Conservation (phyloP, 2,113 vertebrate species). For the Phoxinus phoxinus region DNA sequence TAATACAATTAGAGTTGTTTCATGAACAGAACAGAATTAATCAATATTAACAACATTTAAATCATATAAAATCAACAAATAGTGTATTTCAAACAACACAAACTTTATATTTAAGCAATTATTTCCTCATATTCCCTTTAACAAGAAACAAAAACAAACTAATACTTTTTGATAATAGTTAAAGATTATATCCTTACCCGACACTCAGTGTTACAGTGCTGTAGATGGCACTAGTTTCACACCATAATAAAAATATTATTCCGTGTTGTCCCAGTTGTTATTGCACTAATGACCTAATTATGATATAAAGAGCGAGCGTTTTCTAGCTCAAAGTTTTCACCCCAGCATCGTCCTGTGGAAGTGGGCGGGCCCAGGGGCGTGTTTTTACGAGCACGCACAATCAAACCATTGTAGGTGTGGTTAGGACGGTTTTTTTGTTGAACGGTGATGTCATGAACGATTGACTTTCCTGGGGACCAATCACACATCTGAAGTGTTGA, state of each 20-base stretch:
- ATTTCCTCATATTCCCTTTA: neutral
- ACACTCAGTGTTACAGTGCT: conserved; percentile 27
- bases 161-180: neutral
- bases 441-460: neutral
- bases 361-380: conserved; percentile 58
- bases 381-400: conserved; percentile 56
- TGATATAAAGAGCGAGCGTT: conserved; percentile 56
- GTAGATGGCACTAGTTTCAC: conserved; percentile 48
- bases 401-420: conserved; percentile 48
- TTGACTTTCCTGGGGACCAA: conserved; percentile 55
- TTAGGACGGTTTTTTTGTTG: neutral
- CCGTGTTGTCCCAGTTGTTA: conserved; percentile 42
- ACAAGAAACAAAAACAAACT: neutral
- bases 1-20: conserved; percentile 25
- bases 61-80: neutral
- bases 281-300: conserved; percentile 51
- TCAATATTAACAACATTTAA: neutral
- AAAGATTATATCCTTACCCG: conserved; percentile 68
- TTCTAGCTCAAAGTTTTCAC: conserved; percentile 63
- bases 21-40: neutral
- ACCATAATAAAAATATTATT: conserved; percentile 59
- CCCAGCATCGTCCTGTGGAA: conserved; percentile 61
- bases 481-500: conserved; percentile 52
- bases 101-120: neutral
- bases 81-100: neutral